These are phyloP conservation scores for Myzus persicae DNA, from an alignment of 1,140 invertebrate species.

Conservation along the genomic window DNA sequence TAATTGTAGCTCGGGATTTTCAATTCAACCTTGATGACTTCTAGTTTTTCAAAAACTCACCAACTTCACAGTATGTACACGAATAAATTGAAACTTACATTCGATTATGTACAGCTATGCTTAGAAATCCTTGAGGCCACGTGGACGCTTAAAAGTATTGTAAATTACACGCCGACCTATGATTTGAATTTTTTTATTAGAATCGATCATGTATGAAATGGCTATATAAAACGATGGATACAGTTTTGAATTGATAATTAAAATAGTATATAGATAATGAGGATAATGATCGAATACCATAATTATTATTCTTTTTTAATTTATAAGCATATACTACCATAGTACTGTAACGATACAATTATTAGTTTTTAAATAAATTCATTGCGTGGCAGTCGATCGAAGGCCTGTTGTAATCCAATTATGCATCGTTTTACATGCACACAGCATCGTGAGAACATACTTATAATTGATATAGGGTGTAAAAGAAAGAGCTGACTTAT, in stretches of 20 bases:
- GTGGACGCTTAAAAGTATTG: no score
- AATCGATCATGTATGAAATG: not conserved
- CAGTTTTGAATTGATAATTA: not conserved
- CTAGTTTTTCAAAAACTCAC: not conserved
- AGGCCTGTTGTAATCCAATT: not conserved
- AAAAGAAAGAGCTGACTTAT: not conserved
- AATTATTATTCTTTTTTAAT: constrained; percentile 3
- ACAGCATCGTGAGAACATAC: constrained; percentile 42
- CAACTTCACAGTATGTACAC: no score
- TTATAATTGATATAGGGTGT: not conserved
- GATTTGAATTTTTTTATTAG: constrained; percentile 9
- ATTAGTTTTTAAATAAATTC: not conserved
- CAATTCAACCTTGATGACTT: not conserved
- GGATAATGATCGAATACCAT: not conserved
- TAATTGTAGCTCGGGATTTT: not conserved
- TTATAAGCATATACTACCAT: no score
- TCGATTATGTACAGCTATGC: not conserved
- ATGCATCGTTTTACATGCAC: not conserved
- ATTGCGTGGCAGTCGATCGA: not conserved
- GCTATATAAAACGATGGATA: not conserved
- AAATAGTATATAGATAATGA: not conserved
- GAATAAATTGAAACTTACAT: not conserved
- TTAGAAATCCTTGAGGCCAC: not conserved
- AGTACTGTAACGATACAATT: not conserved
- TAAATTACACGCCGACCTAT: not conserved